Base-by-base conservation (phyloP, 2,888 invertebrate genomes). In the Diadegma fenestrale region DNA sequence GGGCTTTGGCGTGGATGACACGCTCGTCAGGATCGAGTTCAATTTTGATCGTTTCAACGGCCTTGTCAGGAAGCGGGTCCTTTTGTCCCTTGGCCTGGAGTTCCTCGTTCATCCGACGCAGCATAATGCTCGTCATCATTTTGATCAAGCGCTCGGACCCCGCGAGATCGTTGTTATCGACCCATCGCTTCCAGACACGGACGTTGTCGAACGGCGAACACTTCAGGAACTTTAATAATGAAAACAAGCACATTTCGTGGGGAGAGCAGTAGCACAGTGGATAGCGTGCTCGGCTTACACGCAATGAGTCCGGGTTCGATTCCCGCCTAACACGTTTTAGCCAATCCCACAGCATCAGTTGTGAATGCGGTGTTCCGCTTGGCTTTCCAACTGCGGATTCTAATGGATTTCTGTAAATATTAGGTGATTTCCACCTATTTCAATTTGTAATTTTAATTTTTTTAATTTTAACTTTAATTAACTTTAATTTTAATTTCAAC, bases 301-400 rank as follows among this genome's bases (percentile, higher is more conserved):
- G n/a, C n/a, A n/a, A n/a, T n/a, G n/a, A n/a, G n/a, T n/a, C n/a
- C n/a, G n/a, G n/a, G n/a, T n/a, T n/a, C n/a, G n/a, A n/a, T 58
- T 80, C 30, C 85, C 85, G 0, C 87, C 80, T 43, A 97, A 92
- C 5, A 98, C 94, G 98, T 98, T 94, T 98, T 98, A 0, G 97
- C 97, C 4, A 97, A 94, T 68, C 97, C 97, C 97, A 97, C 97
- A 92, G 97, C 97, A 92, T 97, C 97, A 78, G 97, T 97, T 92
- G 79, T 58, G 89, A 37, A 26, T 97, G 85, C 99, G 95, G 94
- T 77, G 66, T 51, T 77, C 66, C 0, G 76, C 76, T 7, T 77
- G 76, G 63, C 96, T 95, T 94, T 99, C 99, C 66, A 99, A 94
- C 91, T 99, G 99, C 0, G 99, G 99, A 95, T 99, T 99, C 98